phyloP scores from a whole-genome alignment of 2,113 vertebrate species.

The Scatophagus argus region DNA sequence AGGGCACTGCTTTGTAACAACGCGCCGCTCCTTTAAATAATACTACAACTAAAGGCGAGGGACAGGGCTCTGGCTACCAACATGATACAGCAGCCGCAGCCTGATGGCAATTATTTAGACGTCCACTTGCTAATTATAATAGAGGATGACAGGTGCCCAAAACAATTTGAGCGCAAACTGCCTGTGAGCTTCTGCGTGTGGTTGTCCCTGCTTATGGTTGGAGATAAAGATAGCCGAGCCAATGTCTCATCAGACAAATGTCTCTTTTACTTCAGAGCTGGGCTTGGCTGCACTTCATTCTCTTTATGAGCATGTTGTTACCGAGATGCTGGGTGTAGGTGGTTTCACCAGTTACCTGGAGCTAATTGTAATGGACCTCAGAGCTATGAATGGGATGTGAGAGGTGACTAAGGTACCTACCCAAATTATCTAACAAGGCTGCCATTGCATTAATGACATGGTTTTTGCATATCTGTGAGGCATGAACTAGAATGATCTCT shows the following conservation, averaged over 20 bases:
- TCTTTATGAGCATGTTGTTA: constrained; percentile 42
- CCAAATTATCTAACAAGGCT: neutral
- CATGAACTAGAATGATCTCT: too few relatives aligned
- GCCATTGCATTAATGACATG: neutral
- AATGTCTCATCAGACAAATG: constrained; percentile 56
- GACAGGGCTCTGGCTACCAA: constrained; percentile 51
- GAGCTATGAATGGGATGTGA: neutral
- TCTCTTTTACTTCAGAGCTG: constrained; percentile 46
- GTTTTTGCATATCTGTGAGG: neutral
- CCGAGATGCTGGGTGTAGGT: constrained; percentile 30
- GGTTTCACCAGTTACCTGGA: constrained; percentile 39
- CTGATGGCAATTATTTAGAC: constrained; percentile 82
- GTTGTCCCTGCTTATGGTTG: constrained; percentile 58
- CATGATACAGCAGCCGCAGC: constrained; percentile 66
- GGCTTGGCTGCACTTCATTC: constrained; percentile 33
- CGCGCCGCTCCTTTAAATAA: constrained; percentile 71
- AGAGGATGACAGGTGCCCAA: constrained; percentile 80
- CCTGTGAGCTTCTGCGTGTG: constrained; percentile 70
- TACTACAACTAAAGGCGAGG: constrained; percentile 54
- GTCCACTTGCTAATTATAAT: constrained; percentile 82
- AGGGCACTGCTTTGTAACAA: constrained; percentile 57
- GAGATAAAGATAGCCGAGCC: constrained; percentile 74
- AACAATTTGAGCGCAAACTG: constrained; percentile 75
- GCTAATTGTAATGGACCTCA: constrained; percentile 17
- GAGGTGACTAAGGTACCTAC: neutral